A percentile compares a stretch with the other conserved stretches of the same genome.
Conservation (phyloP, 2,888 invertebrate genomes). For the Alviniconcha strummeri region DNA sequence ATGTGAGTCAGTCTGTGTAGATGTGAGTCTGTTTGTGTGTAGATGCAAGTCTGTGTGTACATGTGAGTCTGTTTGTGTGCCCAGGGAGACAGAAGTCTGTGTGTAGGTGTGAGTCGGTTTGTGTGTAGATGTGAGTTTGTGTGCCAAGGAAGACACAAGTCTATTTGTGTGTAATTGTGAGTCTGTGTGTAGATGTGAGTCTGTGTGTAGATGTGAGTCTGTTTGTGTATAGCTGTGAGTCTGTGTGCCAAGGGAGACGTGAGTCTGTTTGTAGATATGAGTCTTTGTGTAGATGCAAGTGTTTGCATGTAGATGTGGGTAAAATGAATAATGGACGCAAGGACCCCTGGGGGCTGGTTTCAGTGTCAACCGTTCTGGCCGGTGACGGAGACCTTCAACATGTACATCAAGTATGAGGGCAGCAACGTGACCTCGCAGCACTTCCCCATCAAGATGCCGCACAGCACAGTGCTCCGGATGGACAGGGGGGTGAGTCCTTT, state of each 20-base stretch:
- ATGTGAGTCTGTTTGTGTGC: no score
- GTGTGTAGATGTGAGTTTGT: neutral
- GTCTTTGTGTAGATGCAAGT: neutral
- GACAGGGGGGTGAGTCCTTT: conserved; percentile 82
- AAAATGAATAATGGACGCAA: no score
- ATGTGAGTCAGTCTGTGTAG: no score
- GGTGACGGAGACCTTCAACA: conserved; percentile 85
- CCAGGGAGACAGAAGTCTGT: no score
- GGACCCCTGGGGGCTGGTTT: neutral
- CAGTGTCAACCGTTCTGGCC: conserved; percentile 85
- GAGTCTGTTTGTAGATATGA: neutral
- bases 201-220: neutral
- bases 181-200: neutral
- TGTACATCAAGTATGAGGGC: conserved; percentile 87
- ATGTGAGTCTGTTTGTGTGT: no score
- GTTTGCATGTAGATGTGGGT: neutral
- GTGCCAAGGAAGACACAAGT: neutral
- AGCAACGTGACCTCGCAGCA: conserved; percentile 84
- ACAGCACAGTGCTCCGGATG: conserved; percentile 86
- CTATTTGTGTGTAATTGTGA: neutral
- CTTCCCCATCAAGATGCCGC: conserved; percentile 82
- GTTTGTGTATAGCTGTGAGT: neutral
- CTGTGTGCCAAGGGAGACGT: neutral
- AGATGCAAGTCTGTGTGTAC: no score
- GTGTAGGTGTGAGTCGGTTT: neutral